Evolutionary conservation across 2,113 vertebrate species (phyloP).

Genomic region (Saccopteryx leptura): DNA sequence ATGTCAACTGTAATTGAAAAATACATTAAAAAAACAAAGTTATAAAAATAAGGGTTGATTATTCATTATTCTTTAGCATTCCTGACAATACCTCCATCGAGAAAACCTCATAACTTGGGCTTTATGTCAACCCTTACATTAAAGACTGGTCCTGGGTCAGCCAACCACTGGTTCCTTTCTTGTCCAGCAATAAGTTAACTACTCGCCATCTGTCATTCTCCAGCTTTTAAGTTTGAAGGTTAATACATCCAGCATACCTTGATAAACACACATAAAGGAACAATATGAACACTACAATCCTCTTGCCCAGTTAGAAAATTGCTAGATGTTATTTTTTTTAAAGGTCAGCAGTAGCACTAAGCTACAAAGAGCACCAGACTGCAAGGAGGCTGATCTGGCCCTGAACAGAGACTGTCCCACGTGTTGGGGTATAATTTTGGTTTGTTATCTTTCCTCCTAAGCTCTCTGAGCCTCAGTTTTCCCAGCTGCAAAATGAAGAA

Average conservation of each 20-base stretch:
- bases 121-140: neutral
- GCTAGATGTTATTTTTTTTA: neutral
- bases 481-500: neutral
- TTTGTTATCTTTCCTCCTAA: neutral
- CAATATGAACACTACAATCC: neutral
- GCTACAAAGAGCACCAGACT: neutral
- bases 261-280: neutral
- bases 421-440: neutral
- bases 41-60: neutral
- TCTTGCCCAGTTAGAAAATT: conserved; percentile 19
- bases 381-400: neutral
- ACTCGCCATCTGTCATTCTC: neutral
- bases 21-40: neutral
- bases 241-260: neutral
- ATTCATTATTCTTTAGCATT: neutral
- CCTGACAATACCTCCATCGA: neutral
- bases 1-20: neutral
- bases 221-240: neutral
- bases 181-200: neutral
- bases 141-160: neutral
- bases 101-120: neutral
- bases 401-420: neutral
- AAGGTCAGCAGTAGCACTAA: neutral
- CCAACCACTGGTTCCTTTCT: neutral
- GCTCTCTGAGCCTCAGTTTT: neutral